Base-by-base conservation (phyloP, 2,113 vertebrate genomes). In the Argyrosomus japonicus region DNA sequence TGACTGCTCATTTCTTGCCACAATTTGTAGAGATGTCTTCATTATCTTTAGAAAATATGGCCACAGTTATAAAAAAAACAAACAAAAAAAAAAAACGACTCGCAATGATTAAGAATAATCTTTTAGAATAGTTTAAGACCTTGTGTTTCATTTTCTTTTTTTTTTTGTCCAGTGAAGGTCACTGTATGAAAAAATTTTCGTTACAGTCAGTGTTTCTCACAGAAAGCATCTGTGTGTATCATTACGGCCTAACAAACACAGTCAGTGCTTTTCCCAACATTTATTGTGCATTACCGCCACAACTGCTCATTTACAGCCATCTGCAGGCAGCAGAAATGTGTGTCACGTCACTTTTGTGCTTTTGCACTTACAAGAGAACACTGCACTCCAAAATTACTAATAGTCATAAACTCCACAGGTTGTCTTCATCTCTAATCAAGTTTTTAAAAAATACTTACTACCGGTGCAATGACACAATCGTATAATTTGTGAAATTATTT, bases 401-500 rank as follows among this genome's bases (percentile, higher is more conserved):
- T n/a, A 8, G 36, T 68, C 14, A 75, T 48, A 29, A 27, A 2
- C 32, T 60, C 54, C 64, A 62, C 84, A 68, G 25, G 32, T 68
- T 58, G 12, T 36, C 57, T 47, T 76, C 29, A 67, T 67, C 43
- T 72, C 60, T 8, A 63, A 23, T 54, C 48, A 51, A 21, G 32
- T 40, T 1, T 2, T 36, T 8, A 8, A 8, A 17, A 69, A 87
- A 27, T 10, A 36, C 15, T 10, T 48, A 23, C 5, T 21, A 6
- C 19, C n/a, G 2, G 7, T 64, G 32, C 36, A 48, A 57, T 40
- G 36, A 36, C 15, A 67, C 51, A 18, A 56, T 21, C 58, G 40
- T 62, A 61, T 71, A 7, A 65, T 73, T 53, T 73, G 48, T 71
- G 29, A 83, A 64, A 70, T 27, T 21, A 7, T 58, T 53, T 45